Conservation (phyloP, 2,888 invertebrate species). For the Galeruca laticollis region DNA sequence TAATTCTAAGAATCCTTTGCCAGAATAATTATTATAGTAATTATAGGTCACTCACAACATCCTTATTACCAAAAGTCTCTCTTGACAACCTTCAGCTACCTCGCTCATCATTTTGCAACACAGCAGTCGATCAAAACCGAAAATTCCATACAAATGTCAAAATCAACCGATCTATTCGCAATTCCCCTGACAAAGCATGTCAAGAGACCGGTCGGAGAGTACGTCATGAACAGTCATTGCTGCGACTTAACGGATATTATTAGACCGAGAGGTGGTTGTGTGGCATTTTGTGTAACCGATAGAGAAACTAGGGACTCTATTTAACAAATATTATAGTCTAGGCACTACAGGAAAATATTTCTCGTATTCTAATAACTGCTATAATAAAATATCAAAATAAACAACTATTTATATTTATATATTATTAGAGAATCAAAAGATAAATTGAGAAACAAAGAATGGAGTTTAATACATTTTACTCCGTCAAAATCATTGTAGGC, state of each 20-base stretch:
- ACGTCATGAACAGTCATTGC: slow-evolving; percentile 60
- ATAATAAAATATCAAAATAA: too few species aligned
- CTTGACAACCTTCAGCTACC: neutral
- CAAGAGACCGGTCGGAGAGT: slow-evolving; percentile 56
- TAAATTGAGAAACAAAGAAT: too few species aligned
- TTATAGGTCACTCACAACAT: too few species aligned
- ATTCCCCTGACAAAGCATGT: slow-evolving; percentile 56
- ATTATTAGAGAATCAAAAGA: too few species aligned
- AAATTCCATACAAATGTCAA: slow-evolving; percentile 28
- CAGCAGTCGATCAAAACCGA: slow-evolving; percentile 1
- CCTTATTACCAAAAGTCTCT: too few species aligned
- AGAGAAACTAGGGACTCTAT: slow-evolving; percentile 40
- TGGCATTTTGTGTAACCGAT: slow-evolving; percentile 56
- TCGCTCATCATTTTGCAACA: slow-evolving; percentile 8
- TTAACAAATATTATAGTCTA: slow-evolving; percentile 27
- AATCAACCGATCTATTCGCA: slow-evolving; percentile 48
- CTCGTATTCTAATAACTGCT: too few species aligned
- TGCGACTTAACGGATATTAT: slow-evolving; percentile 53
- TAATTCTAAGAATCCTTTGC: too few species aligned
- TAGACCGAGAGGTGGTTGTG: slow-evolving; percentile 52
- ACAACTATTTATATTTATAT: too few species aligned
- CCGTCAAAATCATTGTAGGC: too few species aligned
- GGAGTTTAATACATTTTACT: too few species aligned
- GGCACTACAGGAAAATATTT: neutral
- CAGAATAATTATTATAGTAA: too few species aligned